Base-by-base conservation (phyloP, 1,140 invertebrate species). In the Platyscapa corneri region DNA sequence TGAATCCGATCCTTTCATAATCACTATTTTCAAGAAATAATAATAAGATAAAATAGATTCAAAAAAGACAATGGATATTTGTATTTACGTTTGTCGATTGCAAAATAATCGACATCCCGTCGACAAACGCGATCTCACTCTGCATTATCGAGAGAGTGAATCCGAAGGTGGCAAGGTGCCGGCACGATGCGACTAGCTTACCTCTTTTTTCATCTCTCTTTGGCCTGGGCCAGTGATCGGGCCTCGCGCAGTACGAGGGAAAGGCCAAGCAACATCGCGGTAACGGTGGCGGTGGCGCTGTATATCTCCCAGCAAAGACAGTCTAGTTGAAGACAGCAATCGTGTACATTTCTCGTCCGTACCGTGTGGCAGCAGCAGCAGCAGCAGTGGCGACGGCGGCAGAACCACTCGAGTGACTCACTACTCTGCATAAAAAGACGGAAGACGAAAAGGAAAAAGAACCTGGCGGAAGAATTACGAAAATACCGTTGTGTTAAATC, bases 401-500 rank as follows among this genome's bases (percentile, higher is more conserved):
- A 16, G 8, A 53, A 2, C n/a, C 49, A 18, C 2, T 53, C 56
- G 56, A 72, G 67, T 72, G 67, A 72, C 32, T 74, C 70, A 74
- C 39, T 74, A 0, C 2, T 7, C 23, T 37, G 70, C 70, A 42
- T n/a, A 74, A 39, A 74, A 74, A 74, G 34, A 32, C 70, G 70
- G 70, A 74, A 74, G 70, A 74, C 37, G 37, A 18, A 53, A 27
- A 53, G n/a, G 18, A 42, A 53, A 27, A 27, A 60, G 27, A 27
- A 60, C 20, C 27, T 5, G 23, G 20, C n/a, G 30, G 56, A 46
- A 8, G 39, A 64, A 64, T 77, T 84, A 53, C 82, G 75, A 77
- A 84, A 65, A 34, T 64, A 65, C 60, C 80, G 80, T 82, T 82
- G 53, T 32, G 80, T 65, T 67, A 46, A 67, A 67, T 82, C 30